Base-by-base conservation (phyloP, 30 jellyfish, hydroid and myxozoan species). In the Aurelia aurita complex sp. Pacific region DNA sequence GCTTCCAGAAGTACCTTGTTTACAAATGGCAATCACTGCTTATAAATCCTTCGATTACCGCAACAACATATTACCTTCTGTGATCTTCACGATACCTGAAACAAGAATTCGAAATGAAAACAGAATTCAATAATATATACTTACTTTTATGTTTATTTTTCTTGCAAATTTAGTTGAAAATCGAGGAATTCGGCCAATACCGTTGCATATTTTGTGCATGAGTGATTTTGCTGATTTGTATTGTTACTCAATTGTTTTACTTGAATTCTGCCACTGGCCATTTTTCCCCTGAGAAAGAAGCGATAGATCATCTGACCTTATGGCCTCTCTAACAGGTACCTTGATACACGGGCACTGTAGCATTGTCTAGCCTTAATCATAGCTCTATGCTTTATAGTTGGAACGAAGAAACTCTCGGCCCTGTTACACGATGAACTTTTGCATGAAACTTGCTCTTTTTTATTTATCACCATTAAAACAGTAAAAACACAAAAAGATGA, bases 261-360 rank as follows among this genome's bases (percentile, higher is more conserved):
- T 73, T 79, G 89, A 79, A 84, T 84, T 63, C 87, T 84, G 93
- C 93, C 93, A 84, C 93, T 71, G 93, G 82, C 87, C 87, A 18
- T 74, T n/a, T 35, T 74, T 69, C 50, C 66, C 40, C 83, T 42
- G 52, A n/a, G n/a, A 60, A 76, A 18, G 69, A 38, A 55, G 33
- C 17, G 61, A 64, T 67, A 60, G 91, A 46, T 84, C 93, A 84
- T 84, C 46, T 84, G 93, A 84, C 74, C 87, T 84, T 84, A 57
- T 84, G 93, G 64, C 73, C 93, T 73, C 23, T 38, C 75, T 68
- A 63, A 62, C 93, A 73, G 93, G 93, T 84, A 73, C 69, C 38
- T 29, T 19, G 66, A 51, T 36, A 64, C 40, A 18, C 70, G 64
- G 34, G n/a, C 83, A 54, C 18, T 67, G 13, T 16, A 33, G 70